phyloP scores from a whole-genome alignment of 1,140 invertebrate genomes.

The Drosophila subpulchrella region DNA sequence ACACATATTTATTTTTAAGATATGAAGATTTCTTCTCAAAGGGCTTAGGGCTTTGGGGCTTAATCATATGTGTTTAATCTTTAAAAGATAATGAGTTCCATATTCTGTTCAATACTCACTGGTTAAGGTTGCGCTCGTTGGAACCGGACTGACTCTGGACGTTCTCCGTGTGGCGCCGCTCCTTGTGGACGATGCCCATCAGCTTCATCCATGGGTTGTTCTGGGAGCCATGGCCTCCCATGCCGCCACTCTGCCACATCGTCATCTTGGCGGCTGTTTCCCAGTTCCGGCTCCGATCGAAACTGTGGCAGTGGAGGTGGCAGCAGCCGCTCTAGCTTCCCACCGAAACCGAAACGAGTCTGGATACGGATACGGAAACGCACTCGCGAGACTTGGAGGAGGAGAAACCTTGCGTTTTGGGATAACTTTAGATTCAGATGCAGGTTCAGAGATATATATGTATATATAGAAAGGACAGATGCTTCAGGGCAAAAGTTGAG shows the following conservation, averaged over 20 bases:
- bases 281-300: constrained; percentile 5
- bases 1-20: too few species aligned
- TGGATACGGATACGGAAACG: not conserved
- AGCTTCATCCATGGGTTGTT: constrained; percentile 93
- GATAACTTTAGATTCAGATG: constrained; percentile 6
- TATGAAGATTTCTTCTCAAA: too few species aligned
- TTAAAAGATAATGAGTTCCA: too few species aligned
- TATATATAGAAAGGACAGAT: constrained; percentile 14
- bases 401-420: constrained; percentile 20
- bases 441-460: not conserved
- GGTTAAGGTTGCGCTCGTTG: constrained; percentile 88
- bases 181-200: constrained; percentile 92
- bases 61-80: too few species aligned
- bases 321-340: constrained; percentile 11
- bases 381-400: constrained; percentile 30
- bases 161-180: constrained; percentile 87
- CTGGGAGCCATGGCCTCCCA: constrained; percentile 90
- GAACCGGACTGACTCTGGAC: constrained; percentile 86
- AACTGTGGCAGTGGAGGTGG: constrained; percentile 36
- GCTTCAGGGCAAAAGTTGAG: constrained; percentile 8
- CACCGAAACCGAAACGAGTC: constrained; percentile 13
- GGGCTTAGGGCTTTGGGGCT: too few species aligned
- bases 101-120: constrained; percentile 85
- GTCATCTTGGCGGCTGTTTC: constrained; percentile 85
- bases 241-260: constrained; percentile 90